Base-by-base conservation (phyloP, 2,888 invertebrate species). In the Bellardia bayeri region DNA sequence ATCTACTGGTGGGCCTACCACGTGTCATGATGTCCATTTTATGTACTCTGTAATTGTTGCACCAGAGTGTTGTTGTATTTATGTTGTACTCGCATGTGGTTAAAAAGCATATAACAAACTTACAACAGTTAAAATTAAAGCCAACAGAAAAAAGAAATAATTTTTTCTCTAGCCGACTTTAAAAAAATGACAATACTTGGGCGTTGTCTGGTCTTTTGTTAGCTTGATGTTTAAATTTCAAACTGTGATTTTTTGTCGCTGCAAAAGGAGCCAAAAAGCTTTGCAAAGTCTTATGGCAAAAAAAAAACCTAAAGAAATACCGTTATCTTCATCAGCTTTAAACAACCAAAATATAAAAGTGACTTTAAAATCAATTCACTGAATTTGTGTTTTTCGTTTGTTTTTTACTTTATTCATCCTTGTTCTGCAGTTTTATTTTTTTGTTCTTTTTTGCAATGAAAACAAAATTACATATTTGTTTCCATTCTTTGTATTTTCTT, bases 301-400 rank as follows among this genome's bases (percentile, higher is more conserved):
- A 75, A 75, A 23, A 23, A 23, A 23, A 51, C 69, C 42, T 33
- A 51, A 81, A 76, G 3, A 37, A 68, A 49, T 76, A 45, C 88
- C 84, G 84, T 81, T 86, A 84, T 83, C 86, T 64, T 33, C 54
- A 85, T 88, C 64, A 78, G 72, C 54, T 78, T 88, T 83, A 83
- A 88, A 85, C 80, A 42, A 30, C 9, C 45, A 61, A 68, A 54
- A 71, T 79, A 66, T 75, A 79, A 79, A 85, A 85, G 45, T 66
- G 75, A 71, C 82, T 85, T 85, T 80, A 82, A 88, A 85, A 88
- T 88, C 82, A 88, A 85, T 82, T 82, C 79, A 75, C 64, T 68
- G 37, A 72, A 68, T 85, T 82, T 63, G 23, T 33, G 14, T 75
- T 61, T 42, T 71, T 66, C 2, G 13, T n/a, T 61, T n/a, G 14